phyloP scores from a whole-genome alignment of 2,797 vertebrate genomes.

The Chelon labrosus region DNA sequence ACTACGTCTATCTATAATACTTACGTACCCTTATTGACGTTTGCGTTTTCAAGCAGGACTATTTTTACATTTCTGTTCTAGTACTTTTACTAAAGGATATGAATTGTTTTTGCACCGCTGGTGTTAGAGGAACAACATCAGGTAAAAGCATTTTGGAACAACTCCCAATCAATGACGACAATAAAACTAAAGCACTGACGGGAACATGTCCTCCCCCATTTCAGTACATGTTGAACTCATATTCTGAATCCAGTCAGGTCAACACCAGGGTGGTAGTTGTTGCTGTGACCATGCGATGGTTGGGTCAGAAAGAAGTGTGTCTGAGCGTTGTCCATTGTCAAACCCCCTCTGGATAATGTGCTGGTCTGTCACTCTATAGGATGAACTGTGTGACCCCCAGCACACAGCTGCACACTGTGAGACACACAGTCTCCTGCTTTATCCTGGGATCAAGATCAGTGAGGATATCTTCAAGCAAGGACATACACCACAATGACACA shows the following conservation, averaged over 20 bases:
- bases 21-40: too few relatives aligned
- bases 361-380: slow-evolving; percentile 22
- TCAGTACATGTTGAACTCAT: background rate
- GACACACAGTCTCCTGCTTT: slow-evolving; percentile 37
- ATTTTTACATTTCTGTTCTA: too few relatives aligned
- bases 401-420: slow-evolving; percentile 40
- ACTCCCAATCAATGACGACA: background rate
- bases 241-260: background rate
- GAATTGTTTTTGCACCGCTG: too few relatives aligned
- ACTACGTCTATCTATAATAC: too few relatives aligned
- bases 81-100: too few relatives aligned
- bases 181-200: background rate
- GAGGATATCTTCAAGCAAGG: slow-evolving; percentile 17
- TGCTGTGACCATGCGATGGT: slow-evolving; percentile 12
- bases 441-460: slow-evolving; percentile 40
- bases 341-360: slow-evolving; percentile 11
- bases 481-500: slow-evolving; percentile 20
- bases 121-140: background rate
- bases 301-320: slow-evolving; percentile 11
- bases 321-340: background rate
- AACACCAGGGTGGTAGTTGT: background rate
- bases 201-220: background rate
- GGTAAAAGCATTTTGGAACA: background rate
- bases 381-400: slow-evolving; percentile 43
- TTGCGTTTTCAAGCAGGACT: too few relatives aligned